Base-by-base conservation (phyloP, 30 jellyfish, hydroid and myxozoan species). In the Chironex yamaguchii region DNA sequence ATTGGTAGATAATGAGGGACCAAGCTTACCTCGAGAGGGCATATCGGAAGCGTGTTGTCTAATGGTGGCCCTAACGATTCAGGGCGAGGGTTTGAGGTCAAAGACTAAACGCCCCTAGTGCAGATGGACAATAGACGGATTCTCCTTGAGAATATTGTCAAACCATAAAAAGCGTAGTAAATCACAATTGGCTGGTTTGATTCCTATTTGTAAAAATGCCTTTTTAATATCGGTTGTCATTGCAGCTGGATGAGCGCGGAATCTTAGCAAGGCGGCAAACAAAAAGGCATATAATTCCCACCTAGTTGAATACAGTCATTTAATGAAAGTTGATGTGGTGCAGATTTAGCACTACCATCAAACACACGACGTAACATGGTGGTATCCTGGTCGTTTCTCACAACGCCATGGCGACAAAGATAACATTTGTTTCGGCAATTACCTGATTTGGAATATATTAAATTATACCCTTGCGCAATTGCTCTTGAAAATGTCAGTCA, bases 391-490 rank as follows among this genome's bases (percentile, higher is more conserved):
- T 68, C 94, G 20, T 51, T 82, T 66, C 78, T 36, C 13, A 52
- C 81, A 12, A 84, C 88, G 27, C 88, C 94, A 84, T 25, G 71
- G 71, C 71, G 81, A 69, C 88, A 84, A 29, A 84, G 82, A 71
- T 12, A 84, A 53, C 71, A 87, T 1, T 3, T 6, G 32, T 71
- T 9, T 36, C 82, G 2, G 3, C 25, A 63, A 1, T 30, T 2
- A 23, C 73, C 81, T 84, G 74, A 24, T 54, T 31, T 1, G 87
- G 94, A 24, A 70, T 87, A 29, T 58, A 6, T 82, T 82, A 85
- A 50, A 82, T 82, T 36, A 82, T 67, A 35, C 85, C 74, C 22
- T 63, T 48, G 62, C 27, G 58, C 17, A 82, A 17, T 29, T 82
- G 85, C 29, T 82, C 92, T 21, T 82, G 85, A 48, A 82, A 82